phyloP scores from a whole-genome alignment of 2,797 vertebrate species.

The Chaetodon trifasciatus region DNA sequence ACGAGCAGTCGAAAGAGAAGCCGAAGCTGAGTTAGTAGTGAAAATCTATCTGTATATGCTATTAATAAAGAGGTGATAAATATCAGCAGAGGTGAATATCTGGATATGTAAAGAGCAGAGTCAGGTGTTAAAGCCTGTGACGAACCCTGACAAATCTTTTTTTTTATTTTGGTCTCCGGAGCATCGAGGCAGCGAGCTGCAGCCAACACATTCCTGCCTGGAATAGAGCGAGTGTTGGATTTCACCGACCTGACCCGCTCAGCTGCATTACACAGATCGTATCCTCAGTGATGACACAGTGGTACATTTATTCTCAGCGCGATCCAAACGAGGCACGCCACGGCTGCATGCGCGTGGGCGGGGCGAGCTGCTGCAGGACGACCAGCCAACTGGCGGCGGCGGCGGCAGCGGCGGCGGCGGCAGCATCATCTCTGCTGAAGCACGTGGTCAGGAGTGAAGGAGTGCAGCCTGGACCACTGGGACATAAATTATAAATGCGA shows the following conservation, averaged over 20 bases:
- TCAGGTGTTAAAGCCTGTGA: slow-evolving; percentile 44
- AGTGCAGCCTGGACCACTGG: not conserved
- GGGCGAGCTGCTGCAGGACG: not conserved
- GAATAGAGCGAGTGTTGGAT: slow-evolving; percentile 66
- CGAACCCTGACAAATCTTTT: slow-evolving; percentile 58
- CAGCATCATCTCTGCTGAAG: slow-evolving; percentile 11
- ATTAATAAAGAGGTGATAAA: not conserved
- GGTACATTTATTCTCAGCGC: slow-evolving; percentile 50
- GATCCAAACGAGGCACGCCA: not conserved
- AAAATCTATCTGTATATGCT: not conserved
- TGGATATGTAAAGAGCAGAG: slow-evolving; percentile 40
- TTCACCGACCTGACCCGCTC: slow-evolving; percentile 52
- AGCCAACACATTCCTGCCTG: slow-evolving; percentile 61
- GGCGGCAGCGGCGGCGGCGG: not conserved
- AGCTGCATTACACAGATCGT: slow-evolving; percentile 45
- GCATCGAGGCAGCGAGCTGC: slow-evolving; percentile 21
- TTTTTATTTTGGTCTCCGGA: slow-evolving; percentile 17
- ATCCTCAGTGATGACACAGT: slow-evolving; percentile 56
- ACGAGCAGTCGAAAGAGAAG: too few species aligned
- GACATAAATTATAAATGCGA: not conserved
- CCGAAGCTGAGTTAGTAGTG: not conserved
- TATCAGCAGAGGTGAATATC: not conserved
- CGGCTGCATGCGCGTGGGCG: not conserved
- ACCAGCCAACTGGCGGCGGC: slow-evolving; percentile 3
- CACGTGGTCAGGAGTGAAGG: slow-evolving; percentile 2